Evolutionary conservation across 37 sponge, comb jelly and placozoan genomes (phyloP).

Genomic region (Haliclona indistincta): DNA sequence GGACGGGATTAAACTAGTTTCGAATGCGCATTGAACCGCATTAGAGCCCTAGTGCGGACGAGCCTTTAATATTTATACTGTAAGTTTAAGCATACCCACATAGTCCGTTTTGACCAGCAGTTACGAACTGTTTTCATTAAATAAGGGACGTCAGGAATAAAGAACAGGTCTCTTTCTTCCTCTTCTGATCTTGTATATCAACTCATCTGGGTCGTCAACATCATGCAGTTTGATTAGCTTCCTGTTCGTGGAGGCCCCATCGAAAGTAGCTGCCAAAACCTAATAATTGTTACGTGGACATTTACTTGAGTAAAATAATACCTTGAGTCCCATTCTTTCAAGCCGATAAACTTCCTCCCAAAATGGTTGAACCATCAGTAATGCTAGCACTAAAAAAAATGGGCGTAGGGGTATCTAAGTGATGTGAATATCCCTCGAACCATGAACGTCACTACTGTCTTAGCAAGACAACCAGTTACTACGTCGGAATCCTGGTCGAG

Average conservation of each 20-base stretch:
- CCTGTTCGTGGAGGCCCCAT: conserved; percentile 41
- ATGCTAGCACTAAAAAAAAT: neutral
- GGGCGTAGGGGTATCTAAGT: conserved; percentile 12
- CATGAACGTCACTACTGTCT: conserved; percentile 36
- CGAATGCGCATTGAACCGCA: no score
- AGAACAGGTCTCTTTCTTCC: conserved; percentile 24
- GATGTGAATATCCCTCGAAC: conserved; percentile 27
- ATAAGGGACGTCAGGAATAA: conserved; percentile 43
- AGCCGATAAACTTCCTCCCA: conserved; percentile 31
- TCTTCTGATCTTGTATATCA: conserved; percentile 23
- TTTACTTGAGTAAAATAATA: neutral
- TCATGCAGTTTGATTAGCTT: conserved; percentile 14
- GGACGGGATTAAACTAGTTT: no score
- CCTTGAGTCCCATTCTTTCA: no score
- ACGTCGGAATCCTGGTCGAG: conserved; percentile 3
- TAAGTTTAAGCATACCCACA: conserved; percentile 16
- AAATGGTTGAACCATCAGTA: conserved; percentile 1
- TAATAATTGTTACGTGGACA: neutral
- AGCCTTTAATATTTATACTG: no score
- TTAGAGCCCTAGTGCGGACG: no score
- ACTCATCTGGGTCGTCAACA: neutral
- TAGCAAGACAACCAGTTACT: conserved; percentile 3
- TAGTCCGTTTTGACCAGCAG: conserved; percentile 13
- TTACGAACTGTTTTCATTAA: conserved; percentile 53
- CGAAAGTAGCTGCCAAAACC: conserved; percentile 23